Conservation (phyloP, 2,888 invertebrate genomes). For the Hypomecis atomaria region DNA sequence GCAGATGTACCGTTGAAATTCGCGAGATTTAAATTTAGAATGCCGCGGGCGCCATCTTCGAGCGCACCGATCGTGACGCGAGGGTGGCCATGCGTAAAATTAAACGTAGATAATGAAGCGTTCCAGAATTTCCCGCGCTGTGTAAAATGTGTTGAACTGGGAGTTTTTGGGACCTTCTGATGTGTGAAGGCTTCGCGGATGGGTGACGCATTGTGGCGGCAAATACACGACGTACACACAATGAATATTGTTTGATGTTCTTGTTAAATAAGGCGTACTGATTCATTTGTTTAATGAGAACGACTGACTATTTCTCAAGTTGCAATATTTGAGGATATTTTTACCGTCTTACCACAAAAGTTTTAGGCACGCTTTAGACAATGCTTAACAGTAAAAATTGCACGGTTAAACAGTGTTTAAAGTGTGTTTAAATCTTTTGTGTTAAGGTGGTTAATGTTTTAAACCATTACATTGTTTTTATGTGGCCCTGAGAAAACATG, state of each 20-base stretch:
- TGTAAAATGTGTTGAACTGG: slow-evolving; percentile 67
- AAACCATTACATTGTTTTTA: too few relatives aligned
- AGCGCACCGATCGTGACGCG: slow-evolving; percentile 60
- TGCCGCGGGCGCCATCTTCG: slow-evolving; percentile 54
- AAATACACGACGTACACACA: background rate
- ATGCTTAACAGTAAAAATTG: too few relatives aligned
- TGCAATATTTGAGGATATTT: too few relatives aligned
- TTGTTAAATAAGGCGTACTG: too few relatives aligned
- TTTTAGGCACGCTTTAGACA: too few relatives aligned
- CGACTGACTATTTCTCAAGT: too few relatives aligned
- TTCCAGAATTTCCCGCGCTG: slow-evolving; percentile 43
- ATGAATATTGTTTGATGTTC: too few relatives aligned
- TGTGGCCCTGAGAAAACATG: background rate
- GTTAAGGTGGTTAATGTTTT: too few relatives aligned
- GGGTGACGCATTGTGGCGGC: slow-evolving; percentile 18
- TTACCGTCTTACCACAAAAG: too few relatives aligned
- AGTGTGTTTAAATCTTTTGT: too few relatives aligned
- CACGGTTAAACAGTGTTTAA: too few relatives aligned
- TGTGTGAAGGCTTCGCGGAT: slow-evolving; percentile 19
- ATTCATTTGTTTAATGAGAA: too few relatives aligned
- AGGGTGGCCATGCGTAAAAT: slow-evolving; percentile 82
- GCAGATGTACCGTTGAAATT: slow-evolving; percentile 53
- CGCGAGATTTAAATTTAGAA: slow-evolving; percentile 62
- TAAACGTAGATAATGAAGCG: slow-evolving; percentile 81
- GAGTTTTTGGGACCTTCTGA: slow-evolving; percentile 39